Conservation (phyloP, 2,888 invertebrate species). For the Lithophane leautieri region DNA sequence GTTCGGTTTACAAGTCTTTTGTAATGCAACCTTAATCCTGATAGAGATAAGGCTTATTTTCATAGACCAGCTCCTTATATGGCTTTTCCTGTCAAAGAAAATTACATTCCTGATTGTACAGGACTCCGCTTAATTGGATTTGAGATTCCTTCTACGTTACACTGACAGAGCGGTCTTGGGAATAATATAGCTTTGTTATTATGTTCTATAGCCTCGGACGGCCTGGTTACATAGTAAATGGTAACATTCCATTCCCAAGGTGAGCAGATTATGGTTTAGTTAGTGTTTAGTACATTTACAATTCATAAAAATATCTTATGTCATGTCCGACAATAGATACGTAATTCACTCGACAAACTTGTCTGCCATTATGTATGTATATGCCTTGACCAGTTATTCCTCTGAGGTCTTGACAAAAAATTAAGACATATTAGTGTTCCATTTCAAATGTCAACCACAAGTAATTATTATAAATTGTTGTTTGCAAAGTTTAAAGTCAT, state of each 20-base stretch:
- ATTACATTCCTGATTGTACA: conserved; percentile 64
- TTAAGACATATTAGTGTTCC: conserved; percentile 54
- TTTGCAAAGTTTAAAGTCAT: conserved; percentile 20
- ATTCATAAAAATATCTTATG: conserved; percentile 78
- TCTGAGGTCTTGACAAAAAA: conserved; percentile 40
- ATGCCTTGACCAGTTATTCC: conserved; percentile 34
- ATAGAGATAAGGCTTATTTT: conserved; percentile 59
- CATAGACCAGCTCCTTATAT: conserved; percentile 58
- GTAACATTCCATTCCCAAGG: conserved; percentile 87
- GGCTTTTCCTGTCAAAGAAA: conserved; percentile 69
- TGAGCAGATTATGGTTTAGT: conserved; percentile 75
- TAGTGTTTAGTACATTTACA: conserved; percentile 78
- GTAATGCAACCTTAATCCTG: conserved; percentile 56
- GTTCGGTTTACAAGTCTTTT: conserved; percentile 35
- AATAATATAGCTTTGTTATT: conserved; percentile 55
- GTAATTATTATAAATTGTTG: conserved; percentile 52
- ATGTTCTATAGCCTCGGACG: conserved; percentile 55
- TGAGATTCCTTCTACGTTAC: conserved; percentile 61
- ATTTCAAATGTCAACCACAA: conserved; percentile 57
- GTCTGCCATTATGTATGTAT: conserved; percentile 10
- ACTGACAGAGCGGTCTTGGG: conserved; percentile 47
- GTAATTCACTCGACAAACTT: conserved; percentile 43
- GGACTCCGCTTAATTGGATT: conserved; percentile 74
- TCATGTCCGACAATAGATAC: conserved; percentile 69
- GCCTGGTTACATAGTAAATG: conserved; percentile 73